Evolutionary conservation across 2,113 vertebrate species (phyloP).

Genomic region (Archocentrus centrarchus): DNA sequence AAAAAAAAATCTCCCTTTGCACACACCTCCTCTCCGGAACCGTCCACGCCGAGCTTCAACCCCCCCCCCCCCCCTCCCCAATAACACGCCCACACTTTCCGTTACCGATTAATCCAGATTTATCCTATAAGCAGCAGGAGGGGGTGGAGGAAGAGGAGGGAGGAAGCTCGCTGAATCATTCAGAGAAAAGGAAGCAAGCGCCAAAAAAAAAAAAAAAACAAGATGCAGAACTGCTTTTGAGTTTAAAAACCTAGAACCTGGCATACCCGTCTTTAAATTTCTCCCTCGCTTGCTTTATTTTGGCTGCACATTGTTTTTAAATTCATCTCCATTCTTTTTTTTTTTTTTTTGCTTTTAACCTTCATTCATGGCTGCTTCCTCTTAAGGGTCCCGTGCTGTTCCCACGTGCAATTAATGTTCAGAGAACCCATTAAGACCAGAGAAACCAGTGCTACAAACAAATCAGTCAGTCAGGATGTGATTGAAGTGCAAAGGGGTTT

Average conservation of each 20-base stretch:
- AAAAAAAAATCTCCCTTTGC: background rate
- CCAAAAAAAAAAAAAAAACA: conserved; percentile 59
- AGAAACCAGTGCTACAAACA: background rate
- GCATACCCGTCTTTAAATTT: background rate
- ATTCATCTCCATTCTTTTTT: background rate
- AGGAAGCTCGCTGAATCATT: conserved; percentile 60
- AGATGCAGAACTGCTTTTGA: conserved; percentile 24
- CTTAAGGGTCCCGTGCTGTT: background rate
- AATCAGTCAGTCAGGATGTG: conserved; percentile 1
- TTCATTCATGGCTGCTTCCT: conserved; percentile 12
- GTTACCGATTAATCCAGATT: conserved; percentile 61
- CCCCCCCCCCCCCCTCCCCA: conserved; percentile 32
- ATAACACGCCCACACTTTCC: conserved; percentile 68
- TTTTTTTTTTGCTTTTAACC: background rate
- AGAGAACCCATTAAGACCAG: background rate
- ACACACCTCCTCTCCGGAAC: conserved; percentile 47
- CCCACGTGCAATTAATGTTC: background rate
- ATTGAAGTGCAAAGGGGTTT: too few species aligned
- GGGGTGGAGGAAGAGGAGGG: conserved; percentile 45
- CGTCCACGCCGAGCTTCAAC: conserved; percentile 38
- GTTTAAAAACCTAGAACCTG: background rate
- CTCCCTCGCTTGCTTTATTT: background rate
- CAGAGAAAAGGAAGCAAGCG: conserved; percentile 42
- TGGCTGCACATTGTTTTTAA: background rate
- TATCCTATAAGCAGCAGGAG: conserved; percentile 53